These are phyloP conservation scores for Dorcus hopei DNA, from an alignment of 2,888 invertebrate genomes.

Conservation along the genomic window DNA sequence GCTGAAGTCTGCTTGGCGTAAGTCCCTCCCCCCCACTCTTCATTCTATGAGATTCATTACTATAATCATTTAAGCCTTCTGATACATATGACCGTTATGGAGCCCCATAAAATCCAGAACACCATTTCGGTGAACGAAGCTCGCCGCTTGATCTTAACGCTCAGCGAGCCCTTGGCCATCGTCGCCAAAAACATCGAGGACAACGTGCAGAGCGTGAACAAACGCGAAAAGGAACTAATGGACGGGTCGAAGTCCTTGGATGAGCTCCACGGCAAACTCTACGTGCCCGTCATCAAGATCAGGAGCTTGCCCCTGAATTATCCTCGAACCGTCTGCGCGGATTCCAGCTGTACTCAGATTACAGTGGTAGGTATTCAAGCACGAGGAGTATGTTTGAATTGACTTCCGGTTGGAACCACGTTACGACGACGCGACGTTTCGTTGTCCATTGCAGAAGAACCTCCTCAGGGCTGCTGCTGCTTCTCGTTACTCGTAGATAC, in stretches of 20 bases:
- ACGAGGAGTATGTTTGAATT: too few relatives aligned
- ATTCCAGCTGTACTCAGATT: conserved; percentile 4
- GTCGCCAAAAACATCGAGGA: conserved; percentile 40
- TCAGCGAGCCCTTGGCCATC: conserved; percentile 42
- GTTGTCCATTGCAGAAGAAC: too few relatives aligned
- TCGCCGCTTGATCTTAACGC: conserved; percentile 36
- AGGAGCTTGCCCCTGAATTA: conserved; percentile 31
- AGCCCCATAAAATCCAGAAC: conserved; percentile 37
- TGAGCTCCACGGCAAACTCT: conserved; percentile 35
- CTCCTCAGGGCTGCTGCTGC: too few relatives aligned
- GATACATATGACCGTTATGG: background rate
- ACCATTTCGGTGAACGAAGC: conserved; percentile 42
- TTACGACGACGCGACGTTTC: too few relatives aligned
- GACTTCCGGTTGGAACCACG: too few relatives aligned
- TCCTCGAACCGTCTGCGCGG: conserved; percentile 26
- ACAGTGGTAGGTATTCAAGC: background rate
- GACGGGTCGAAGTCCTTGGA: conserved; percentile 31
- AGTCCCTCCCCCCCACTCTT: background rate
- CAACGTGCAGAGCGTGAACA: conserved; percentile 35
- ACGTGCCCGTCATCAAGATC: conserved; percentile 36
- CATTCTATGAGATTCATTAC: too few relatives aligned
- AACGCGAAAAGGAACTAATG: conserved; percentile 27
- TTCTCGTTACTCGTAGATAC: too few relatives aligned
- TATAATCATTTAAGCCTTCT: conserved; percentile 5
- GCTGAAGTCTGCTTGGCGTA: conserved; percentile 8